Evolutionary conservation across 2,888 invertebrate species (phyloP), one percentile per base, ranked within the genome.

Genomic region (Cephus pygmeus): DNA sequence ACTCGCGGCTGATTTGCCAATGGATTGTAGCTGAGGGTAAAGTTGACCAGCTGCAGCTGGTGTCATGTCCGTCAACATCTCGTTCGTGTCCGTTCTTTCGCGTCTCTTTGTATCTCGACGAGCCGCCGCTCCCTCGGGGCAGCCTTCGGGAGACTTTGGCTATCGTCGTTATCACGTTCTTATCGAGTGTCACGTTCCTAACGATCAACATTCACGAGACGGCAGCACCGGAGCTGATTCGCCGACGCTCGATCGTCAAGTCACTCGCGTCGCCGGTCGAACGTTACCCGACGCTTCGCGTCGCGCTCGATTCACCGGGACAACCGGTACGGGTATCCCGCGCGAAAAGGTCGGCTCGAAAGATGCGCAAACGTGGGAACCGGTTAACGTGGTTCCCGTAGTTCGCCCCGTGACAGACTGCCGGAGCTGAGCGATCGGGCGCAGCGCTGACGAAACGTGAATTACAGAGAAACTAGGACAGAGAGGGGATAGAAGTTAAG

Each of bases 21-120:
- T 91, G 79, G 90, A 90, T 83, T 91, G 91, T 78, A 91, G 87
- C 83, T 91, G 91, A 75, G 91, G 91, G 82, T 92, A 92, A 40
- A 92, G 91, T 83, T 92, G 92, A 83, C 92, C 91, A 86, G 91
- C 91, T 85, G 91, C 90, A 83, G 91, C 91, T 86, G 91, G 92
- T 77, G 91, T 91, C 91, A 92, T 91, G 86, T 92, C 92, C 83
- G 92, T 92, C 87, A 92, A 87, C 92, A 92, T 92, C 82, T 85
- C 86, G 83, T 69, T 73, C 69, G 71, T 56, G 36, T 77, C 76
- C 68, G 73, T 40, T 75, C 34, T 79, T 81, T 77, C 23, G n/a
- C 74, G 80, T 23, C 9, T 36, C n/a, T 30, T 34, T 34, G 3
- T 30, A 33, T 15, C 11, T 74, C 30, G 34, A 35, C 68, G 71